These are phyloP conservation scores for Dinocampus coccinellae DNA, from an alignment of 2,888 invertebrate species.

Conservation along the genomic window DNA sequence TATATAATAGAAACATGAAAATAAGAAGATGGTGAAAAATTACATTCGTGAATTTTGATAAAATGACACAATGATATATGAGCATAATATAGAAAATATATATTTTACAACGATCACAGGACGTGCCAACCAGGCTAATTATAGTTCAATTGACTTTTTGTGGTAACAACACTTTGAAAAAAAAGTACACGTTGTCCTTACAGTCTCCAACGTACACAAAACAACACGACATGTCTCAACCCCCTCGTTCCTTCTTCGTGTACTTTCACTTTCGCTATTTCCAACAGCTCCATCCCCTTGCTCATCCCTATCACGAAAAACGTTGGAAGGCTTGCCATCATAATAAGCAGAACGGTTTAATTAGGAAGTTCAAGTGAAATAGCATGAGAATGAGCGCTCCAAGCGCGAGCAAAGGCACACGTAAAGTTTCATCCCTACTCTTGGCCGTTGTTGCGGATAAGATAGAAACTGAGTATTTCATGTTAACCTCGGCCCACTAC, in stretches of 20 bases:
- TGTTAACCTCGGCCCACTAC: conserved; percentile 46
- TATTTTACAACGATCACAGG: conserved; percentile 11
- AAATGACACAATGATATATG: too few species aligned
- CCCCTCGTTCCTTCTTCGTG: not conserved
- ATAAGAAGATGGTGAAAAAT: not conserved
- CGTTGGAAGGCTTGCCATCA: conserved; percentile 34
- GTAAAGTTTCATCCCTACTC: conserved; percentile 47
- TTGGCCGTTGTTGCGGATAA: conserved; percentile 46
- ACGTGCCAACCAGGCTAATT: conserved; percentile 31
- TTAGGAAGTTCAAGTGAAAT: conserved; percentile 53
- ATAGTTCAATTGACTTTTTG: conserved; percentile 43
- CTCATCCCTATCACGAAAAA: conserved; percentile 16
- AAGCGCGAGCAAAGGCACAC: conserved; percentile 20
- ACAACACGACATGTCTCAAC: not conserved
- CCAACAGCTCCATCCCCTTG: not conserved
- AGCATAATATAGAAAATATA: not conserved
- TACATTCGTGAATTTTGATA: too few species aligned
- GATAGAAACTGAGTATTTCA: conserved; percentile 53
- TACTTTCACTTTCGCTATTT: too few species aligned
- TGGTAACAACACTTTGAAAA: conserved; percentile 40
- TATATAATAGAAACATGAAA: too few species aligned
- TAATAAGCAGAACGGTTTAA: conserved; percentile 49
- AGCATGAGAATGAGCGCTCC: conserved; percentile 42
- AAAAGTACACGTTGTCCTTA: conserved; percentile 18
- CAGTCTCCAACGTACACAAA: not conserved